Conservation (phyloP, 1,140 invertebrate genomes). For the Platyura marginata region DNA sequence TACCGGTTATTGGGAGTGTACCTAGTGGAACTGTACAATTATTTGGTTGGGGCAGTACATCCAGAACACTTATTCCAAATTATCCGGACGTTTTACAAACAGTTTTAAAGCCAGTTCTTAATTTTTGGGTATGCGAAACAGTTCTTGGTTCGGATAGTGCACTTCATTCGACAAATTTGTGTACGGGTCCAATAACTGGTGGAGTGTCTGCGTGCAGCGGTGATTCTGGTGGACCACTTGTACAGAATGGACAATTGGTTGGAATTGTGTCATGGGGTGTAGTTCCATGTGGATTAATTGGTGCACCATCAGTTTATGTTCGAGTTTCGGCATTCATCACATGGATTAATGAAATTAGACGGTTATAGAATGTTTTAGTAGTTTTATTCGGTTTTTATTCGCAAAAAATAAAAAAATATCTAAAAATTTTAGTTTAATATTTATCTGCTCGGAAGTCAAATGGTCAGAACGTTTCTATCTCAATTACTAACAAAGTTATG, state of each 20-base stretch:
- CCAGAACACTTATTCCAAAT: conserved; percentile 21
- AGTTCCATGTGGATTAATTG: conserved; percentile 29
- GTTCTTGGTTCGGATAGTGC: conserved; percentile 15
- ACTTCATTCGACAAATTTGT: conserved; percentile 28
- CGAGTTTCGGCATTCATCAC: conserved; percentile 40
- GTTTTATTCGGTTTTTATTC: no score
- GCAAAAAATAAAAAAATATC: no score
- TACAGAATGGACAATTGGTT: conserved; percentile 16
- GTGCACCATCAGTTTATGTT: conserved; percentile 53
- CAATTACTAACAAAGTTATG: no score
- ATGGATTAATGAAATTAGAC: conserved; percentile 46
- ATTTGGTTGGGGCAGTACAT: conserved; percentile 28
- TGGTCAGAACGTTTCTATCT: no score
- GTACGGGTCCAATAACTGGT: conserved; percentile 28
- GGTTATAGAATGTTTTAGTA: no score
- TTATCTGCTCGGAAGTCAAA: no score
- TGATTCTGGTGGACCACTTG: conserved; percentile 27
- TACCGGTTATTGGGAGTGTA: conserved; percentile 24
- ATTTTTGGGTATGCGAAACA: conserved; percentile 19
- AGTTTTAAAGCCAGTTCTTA: conserved; percentile 25
- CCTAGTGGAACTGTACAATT: conserved; percentile 27
- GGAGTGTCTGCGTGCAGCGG: conserved; percentile 28
- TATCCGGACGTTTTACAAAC: conserved; percentile 25
- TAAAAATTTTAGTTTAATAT: no score
- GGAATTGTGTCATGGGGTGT: conserved; percentile 24